Conservation (phyloP, 2,797 vertebrate species). For the Enteromius viviparus region DNA sequence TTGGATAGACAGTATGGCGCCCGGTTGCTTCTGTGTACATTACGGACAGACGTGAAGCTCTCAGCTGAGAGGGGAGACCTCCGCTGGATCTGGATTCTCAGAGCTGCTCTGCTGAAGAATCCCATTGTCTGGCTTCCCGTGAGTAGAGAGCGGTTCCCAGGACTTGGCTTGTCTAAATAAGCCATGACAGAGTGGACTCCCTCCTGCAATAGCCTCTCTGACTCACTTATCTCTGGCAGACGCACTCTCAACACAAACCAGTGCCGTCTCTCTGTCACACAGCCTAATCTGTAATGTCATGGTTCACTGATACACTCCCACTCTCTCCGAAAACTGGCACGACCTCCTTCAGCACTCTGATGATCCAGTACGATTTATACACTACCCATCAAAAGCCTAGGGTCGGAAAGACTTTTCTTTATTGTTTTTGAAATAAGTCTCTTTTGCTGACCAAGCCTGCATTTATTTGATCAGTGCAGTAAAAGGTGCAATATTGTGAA, state of each 20-base stretch:
- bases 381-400: neutral
- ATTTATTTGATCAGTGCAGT: neutral
- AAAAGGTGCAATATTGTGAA: neutral
- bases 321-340: constrained; percentile 29
- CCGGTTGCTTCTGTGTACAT: constrained; percentile 64
- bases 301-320: constrained; percentile 38
- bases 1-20: constrained; percentile 64
- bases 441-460: neutral
- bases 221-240: constrained; percentile 65
- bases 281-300: constrained; percentile 53
- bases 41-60: constrained; percentile 57
- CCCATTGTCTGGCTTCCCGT: constrained; percentile 54
- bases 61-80: constrained; percentile 47
- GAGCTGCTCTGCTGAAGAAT: constrained; percentile 49
- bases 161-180: constrained; percentile 68
- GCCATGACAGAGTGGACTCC: constrained; percentile 66
- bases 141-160: constrained; percentile 59
- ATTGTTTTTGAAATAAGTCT: neutral
- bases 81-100: constrained; percentile 46
- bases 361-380: constrained; percentile 10
- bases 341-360: constrained; percentile 41
- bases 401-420: neutral
- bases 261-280: constrained; percentile 53
- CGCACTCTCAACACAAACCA: constrained; percentile 62
- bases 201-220: constrained; percentile 60